phyloP scores from a whole-genome alignment of 2,797 vertebrate genomes.

The Centroberyx gerrardi region DNA sequence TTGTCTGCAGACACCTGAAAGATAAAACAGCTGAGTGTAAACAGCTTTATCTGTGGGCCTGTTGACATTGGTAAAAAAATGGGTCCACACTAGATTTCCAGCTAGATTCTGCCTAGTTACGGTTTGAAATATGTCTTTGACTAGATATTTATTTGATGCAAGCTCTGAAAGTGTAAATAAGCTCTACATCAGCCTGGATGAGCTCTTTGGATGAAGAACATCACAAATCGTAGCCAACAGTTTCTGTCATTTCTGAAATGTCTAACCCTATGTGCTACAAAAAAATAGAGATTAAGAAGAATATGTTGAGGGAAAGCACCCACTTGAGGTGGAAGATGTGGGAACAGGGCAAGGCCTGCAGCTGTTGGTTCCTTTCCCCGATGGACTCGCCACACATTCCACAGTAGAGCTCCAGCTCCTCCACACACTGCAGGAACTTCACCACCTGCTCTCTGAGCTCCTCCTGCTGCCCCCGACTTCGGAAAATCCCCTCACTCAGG shows the following conservation, averaged over 20 bases:
- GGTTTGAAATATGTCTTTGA: neutral
- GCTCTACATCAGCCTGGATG: neutral
- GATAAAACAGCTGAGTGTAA: slow-evolving; percentile 24
- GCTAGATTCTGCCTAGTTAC: neutral
- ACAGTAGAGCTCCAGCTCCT: slow-evolving; percentile 98
- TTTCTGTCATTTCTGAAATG: neutral
- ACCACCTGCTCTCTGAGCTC: slow-evolving; percentile 95
- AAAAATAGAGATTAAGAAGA: neutral
- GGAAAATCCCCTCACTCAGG: slow-evolving; percentile 93
- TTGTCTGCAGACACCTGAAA: slow-evolving; percentile 94
- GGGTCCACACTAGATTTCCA: neutral
- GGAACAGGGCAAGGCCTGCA: slow-evolving; percentile 98
- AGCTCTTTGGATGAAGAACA: neutral
- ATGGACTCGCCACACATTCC: slow-evolving; percentile 99
- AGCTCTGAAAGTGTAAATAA: neutral
- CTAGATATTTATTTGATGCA: neutral
- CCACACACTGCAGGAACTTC: slow-evolving; percentile 97
- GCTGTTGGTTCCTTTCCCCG: slow-evolving; percentile 96
- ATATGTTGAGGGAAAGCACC: slow-evolving; percentile 44
- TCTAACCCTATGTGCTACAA: neutral
- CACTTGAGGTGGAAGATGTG: slow-evolving; percentile 99
- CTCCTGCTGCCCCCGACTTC: slow-evolving; percentile 89
- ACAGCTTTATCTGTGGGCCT: neutral
- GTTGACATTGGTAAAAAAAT: neutral
- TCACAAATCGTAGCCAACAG: neutral